phyloP scores from a whole-genome alignment of 2,888 invertebrate genomes.

The Volucella inanis region DNA sequence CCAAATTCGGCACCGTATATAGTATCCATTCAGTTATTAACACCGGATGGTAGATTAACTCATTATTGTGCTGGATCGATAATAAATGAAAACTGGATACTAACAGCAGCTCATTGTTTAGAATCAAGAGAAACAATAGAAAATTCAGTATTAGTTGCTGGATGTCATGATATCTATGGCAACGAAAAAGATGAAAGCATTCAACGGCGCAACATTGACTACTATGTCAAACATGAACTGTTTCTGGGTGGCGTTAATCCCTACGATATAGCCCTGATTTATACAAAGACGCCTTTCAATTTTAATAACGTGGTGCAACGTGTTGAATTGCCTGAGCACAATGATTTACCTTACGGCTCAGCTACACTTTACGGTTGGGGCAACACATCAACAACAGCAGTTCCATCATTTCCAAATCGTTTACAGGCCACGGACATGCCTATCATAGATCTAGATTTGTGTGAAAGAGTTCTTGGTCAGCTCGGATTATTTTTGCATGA shows the following conservation, averaged over 20 bases:
- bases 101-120: conserved; percentile 82
- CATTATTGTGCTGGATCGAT: conserved; percentile 82
- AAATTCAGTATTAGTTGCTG: conserved; percentile 80
- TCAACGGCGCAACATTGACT: conserved; percentile 80
- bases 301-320: conserved; percentile 80
- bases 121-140: conserved; percentile 78
- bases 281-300: conserved; percentile 79
- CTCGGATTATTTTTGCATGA: conserved; percentile 80
- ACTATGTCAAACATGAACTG: conserved; percentile 80
- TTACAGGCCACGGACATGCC: conserved; percentile 81
- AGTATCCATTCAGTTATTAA: conserved; percentile 80
- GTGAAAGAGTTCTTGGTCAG: conserved; percentile 79
- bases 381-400: conserved; percentile 81
- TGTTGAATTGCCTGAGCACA: conserved; percentile 79
- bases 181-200: conserved; percentile 74
- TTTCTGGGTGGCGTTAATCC: conserved; percentile 81
- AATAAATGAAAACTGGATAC: conserved; percentile 81
- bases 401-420: conserved; percentile 80
- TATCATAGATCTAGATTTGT: conserved; percentile 79
- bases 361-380: conserved; percentile 82
- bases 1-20: conserved; percentile 81
- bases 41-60: conserved; percentile 76
- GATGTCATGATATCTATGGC: conserved; percentile 80
- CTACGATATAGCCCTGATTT: conserved; percentile 81
- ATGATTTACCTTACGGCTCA: conserved; percentile 78